phyloP scores from a whole-genome alignment of 2,113 vertebrate genomes.

The Balaenoptera acutorostrata region DNA sequence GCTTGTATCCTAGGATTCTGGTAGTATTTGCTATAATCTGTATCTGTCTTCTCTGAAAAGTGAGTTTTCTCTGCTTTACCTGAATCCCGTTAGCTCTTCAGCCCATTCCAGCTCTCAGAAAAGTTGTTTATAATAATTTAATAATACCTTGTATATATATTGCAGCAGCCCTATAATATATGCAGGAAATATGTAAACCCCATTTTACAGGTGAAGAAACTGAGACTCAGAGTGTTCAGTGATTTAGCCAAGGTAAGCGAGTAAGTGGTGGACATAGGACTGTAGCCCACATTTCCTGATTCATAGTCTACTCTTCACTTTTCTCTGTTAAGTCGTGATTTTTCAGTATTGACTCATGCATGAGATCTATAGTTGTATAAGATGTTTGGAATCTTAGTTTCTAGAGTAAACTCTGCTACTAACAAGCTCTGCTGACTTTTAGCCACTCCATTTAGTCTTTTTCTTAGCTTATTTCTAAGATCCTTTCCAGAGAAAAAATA shows the following conservation, averaged over 20 bases:
- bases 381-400: background rate
- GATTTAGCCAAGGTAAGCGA: background rate
- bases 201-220: background rate
- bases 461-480: constrained; percentile 22
- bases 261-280: background rate
- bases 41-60: background rate
- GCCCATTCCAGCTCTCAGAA: background rate
- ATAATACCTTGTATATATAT: background rate
- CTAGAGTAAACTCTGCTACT: background rate
- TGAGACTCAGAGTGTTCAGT: background rate
- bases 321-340: background rate
- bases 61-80: constrained; percentile 7
- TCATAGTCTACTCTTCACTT: background rate
- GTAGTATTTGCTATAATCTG: background rate
- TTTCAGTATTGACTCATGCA: background rate
- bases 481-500: background rate
- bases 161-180: background rate
- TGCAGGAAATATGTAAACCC: background rate
- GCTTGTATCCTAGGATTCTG: background rate
- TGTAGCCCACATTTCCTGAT: background rate
- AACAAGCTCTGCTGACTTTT: background rate
- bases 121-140: background rate
- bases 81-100: background rate
- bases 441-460: background rate
- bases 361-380: background rate